Conservation (phyloP, 2,888 invertebrate species). For the Bellardia bayeri region DNA sequence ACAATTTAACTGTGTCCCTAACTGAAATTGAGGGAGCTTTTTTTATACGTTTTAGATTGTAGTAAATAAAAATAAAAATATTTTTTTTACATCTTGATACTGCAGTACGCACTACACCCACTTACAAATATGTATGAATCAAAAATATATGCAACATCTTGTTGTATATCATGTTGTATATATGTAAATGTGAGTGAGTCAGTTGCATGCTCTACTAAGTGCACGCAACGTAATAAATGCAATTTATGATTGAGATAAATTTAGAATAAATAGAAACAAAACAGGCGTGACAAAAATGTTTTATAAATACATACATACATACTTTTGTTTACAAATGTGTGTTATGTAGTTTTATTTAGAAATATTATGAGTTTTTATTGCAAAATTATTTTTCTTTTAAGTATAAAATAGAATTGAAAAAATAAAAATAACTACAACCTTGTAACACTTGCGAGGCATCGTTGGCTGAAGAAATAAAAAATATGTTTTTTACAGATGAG, state of each 20-base stretch:
- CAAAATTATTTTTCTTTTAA: neutral
- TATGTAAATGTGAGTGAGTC: slow-evolving; percentile 16
- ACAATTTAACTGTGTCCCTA: too few relatives aligned
- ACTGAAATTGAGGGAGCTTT: too few relatives aligned
- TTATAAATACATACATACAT: slow-evolving; percentile 22
- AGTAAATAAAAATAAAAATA: too few relatives aligned
- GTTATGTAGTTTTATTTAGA: slow-evolving; percentile 4
- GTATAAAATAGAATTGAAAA: neutral
- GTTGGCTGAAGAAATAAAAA: slow-evolving; percentile 20
- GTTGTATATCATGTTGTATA: neutral
- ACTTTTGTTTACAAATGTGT: slow-evolving; percentile 38
- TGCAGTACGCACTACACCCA: too few relatives aligned
- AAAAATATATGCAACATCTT: neutral
- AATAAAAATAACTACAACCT: slow-evolving; percentile 30
- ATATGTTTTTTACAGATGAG: neutral
- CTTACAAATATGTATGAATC: neutral
- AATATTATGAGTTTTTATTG: neutral
- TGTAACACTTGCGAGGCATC: slow-evolving; percentile 48
- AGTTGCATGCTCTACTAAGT: slow-evolving; percentile 10
- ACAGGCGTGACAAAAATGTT: slow-evolving; percentile 13
- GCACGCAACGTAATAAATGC: slow-evolving; percentile 24
- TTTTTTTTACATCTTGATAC: too few relatives aligned
- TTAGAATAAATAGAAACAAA: slow-evolving; percentile 19
- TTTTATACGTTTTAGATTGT: too few relatives aligned
- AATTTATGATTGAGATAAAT: slow-evolving; percentile 27